Evolutionary conservation across 53 echinoderm and acorn worm genomes (phyloP).

Genomic region (Paracentrotus lividus): DNA sequence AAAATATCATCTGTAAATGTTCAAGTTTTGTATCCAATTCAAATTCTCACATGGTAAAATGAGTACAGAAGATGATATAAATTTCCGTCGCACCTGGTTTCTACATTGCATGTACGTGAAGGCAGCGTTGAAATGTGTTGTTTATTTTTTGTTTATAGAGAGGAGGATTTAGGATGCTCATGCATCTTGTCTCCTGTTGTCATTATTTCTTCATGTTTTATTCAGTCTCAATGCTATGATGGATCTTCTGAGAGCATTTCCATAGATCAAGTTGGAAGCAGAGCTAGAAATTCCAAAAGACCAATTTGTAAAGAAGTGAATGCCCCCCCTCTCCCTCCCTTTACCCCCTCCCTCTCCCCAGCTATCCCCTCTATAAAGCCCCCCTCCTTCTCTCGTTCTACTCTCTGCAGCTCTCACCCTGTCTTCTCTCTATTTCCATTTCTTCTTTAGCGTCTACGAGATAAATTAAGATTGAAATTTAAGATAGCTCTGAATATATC

Average conservation of each 20-base stretch:
- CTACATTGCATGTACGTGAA: constrained; percentile 2
- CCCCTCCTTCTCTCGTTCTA: no score
- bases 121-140: background rate
- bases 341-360: background rate
- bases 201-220: constrained; percentile 7
- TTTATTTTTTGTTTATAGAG: background rate
- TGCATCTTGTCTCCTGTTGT: background rate
- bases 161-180: background rate
- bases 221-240: background rate
- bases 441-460: background rate
- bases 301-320: background rate
- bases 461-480: no score
- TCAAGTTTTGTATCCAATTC: no score
- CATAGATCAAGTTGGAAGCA: background rate
- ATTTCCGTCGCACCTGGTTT: constrained; percentile 9
- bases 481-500: no score
- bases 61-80: no score
- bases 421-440: background rate
- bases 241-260: background rate
- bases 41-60: no score
- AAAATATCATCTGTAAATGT: no score
- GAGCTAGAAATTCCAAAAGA: constrained; percentile 25
- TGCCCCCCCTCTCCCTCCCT: no score
- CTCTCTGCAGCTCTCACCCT: background rate
- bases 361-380: background rate